Evolutionary conservation across 2,888 invertebrate genomes (phyloP).

Genomic region (Eubasilissa splendida): DNA sequence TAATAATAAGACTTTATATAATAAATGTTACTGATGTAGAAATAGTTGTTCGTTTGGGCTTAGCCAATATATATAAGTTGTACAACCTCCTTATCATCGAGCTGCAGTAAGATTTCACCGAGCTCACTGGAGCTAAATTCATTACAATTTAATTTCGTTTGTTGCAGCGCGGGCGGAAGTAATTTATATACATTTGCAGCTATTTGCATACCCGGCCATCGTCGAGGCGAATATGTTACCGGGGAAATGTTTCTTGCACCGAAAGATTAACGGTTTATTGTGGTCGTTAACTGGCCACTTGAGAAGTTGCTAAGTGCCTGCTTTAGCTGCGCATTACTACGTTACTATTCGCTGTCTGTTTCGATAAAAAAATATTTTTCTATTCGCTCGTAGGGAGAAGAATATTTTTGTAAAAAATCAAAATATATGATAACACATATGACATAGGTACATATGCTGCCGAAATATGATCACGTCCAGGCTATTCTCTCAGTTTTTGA

Average conservation of each 20-base stretch:
- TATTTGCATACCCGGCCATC: neutral
- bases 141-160: slow-evolving; percentile 17
- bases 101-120: neutral
- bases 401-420: no score
- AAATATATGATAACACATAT: no score
- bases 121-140: slow-evolving; percentile 2
- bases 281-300: neutral
- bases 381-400: no score
- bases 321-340: neutral
- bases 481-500: no score
- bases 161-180: slow-evolving; percentile 6
- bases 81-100: neutral
- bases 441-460: no score
- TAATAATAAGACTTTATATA: no score
- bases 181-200: neutral
- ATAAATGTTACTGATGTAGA: no score
- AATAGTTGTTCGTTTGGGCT: no score
- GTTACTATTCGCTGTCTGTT: neutral
- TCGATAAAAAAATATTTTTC: no score
- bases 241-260: neutral
- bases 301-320: neutral
- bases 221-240: neutral
- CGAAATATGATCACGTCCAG: no score
- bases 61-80: neutral
- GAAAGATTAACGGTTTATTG: slow-evolving; percentile 16